A percentile compares a stretch with the other conserved stretches of the same genome.
Evolutionary conservation across 2,113 vertebrate species (phyloP).

Genomic region (Rutilus rutilus): DNA sequence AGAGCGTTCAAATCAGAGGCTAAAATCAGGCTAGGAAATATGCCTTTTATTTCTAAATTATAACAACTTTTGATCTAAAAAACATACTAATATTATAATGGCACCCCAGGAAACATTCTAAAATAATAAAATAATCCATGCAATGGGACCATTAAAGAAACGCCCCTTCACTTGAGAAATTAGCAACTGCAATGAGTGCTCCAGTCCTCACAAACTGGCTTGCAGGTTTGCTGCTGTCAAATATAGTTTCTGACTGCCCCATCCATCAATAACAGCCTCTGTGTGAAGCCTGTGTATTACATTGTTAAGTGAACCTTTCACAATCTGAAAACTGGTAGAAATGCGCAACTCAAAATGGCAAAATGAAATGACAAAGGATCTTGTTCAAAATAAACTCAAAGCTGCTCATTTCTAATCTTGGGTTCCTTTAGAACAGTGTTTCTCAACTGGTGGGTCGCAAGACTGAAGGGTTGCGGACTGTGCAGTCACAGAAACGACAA

Average conservation of each 20-base stretch:
- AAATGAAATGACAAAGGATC: background rate
- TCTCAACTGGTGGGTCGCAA: too few relatives aligned
- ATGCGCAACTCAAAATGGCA: background rate
- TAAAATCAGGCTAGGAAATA: too few relatives aligned
- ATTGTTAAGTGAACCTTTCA: slow-evolving; percentile 27
- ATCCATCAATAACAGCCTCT: slow-evolving; percentile 15
- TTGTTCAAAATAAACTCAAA: background rate
- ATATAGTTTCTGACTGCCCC: slow-evolving; percentile 11
- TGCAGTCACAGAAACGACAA: too few relatives aligned
- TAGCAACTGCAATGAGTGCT: background rate
- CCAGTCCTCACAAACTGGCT: background rate
- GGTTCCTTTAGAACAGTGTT: background rate
- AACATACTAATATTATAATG: too few relatives aligned
- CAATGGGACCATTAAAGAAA: too few relatives aligned
- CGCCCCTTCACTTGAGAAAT: too few relatives aligned
- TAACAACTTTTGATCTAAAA: too few relatives aligned
- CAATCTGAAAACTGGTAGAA: background rate
- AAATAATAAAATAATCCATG: too few relatives aligned
- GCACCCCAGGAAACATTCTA: too few relatives aligned
- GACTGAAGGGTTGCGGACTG: too few relatives aligned
- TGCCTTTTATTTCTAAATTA: too few relatives aligned
- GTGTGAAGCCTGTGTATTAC: background rate
- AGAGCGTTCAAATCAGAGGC: too few relatives aligned
- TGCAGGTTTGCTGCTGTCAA: slow-evolving; percentile 2
- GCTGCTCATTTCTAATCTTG: background rate